Percentiles rank a stretch among this genome's conserved stretches.
Conservation (phyloP, 1,140 invertebrate species). For the Cotesia chilonis region DNA sequence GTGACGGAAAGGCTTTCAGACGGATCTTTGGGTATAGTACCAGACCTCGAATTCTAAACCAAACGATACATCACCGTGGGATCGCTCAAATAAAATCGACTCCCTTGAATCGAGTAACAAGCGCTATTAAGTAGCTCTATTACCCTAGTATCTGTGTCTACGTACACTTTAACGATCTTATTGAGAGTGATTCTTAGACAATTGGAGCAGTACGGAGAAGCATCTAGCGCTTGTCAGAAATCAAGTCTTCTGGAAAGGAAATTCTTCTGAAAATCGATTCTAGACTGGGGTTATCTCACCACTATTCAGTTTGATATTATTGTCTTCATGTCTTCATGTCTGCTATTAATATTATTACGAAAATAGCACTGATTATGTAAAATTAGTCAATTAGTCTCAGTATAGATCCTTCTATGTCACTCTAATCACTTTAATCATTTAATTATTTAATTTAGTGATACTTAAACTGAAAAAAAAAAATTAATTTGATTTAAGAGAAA, state of each 20-base stretch:
- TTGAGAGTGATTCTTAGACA: slow-evolving; percentile 12
- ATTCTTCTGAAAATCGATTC: background rate
- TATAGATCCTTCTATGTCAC: too few species aligned
- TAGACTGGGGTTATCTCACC: background rate
- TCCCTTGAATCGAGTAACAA: slow-evolving; percentile 8
- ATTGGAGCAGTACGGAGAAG: slow-evolving; percentile 13
- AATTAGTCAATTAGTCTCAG: too few species aligned
- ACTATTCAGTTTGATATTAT: background rate
- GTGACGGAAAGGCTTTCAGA: slow-evolving; percentile 11
- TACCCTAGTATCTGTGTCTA: background rate
- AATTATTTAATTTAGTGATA: too few species aligned
- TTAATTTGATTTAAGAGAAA: too few species aligned
- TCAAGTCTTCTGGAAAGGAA: slow-evolving; percentile 13
- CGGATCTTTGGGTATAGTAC: background rate
- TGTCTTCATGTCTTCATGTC: slow-evolving; percentile 1
- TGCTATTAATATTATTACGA: too few species aligned
- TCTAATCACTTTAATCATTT: too few species aligned
- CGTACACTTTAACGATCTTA: too few species aligned
- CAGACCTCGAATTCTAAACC: slow-evolving; percentile 16
- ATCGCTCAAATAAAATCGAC: slow-evolving; percentile 3
- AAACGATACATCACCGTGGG: slow-evolving; percentile 6
- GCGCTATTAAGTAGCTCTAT: background rate
- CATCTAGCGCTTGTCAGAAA: slow-evolving; percentile 15
- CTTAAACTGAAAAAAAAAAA: too few species aligned
- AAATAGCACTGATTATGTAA: too few species aligned